Evolutionary conservation across 2,888 invertebrate genomes (phyloP), one percentile per base, ranked within the genome.

Genomic region (Iselma pallidipennis): DNA sequence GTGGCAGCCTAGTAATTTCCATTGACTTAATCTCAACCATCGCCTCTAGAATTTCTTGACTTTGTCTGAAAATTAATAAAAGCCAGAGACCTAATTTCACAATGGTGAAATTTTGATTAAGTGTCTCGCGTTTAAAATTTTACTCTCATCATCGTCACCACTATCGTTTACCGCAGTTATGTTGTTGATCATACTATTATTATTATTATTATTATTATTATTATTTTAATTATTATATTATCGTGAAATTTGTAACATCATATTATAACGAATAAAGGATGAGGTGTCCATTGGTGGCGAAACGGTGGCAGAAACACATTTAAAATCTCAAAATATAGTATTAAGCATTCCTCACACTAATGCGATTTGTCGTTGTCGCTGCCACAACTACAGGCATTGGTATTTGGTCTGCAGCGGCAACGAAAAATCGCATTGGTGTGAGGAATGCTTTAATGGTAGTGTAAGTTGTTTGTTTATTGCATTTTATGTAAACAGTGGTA

Each of bases 391-490:
- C n/a, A n/a, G n/a, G n/a, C n/a, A n/a, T n/a, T n/a, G n/a, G n/a
- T n/a, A n/a, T n/a, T n/a, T n/a, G n/a, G n/a, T n/a, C n/a, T n/a
- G n/a, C n/a, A n/a, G n/a, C n/a, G n/a, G n/a, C n/a, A n/a, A 25
- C 14, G 52, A 19, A 29, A 52, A 52, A 25, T 28, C 26, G 23
- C 12, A 52, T 28, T 25, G 23, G 19, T 28, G 19, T 52, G n/a
- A 52, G 28, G 14, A 45, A 49, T 49, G 59, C 55, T n/a, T n/a
- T n/a, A n/a, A n/a, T n/a, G n/a, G n/a, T n/a, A 29, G 29, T 29
- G 57, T 55, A 59, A 63, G 59, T 55, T 56, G 56, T 55, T 59
- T 59, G 55, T 63, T 63, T 63, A 63, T 53, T 63, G 56, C 54
- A 56, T 51, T 37, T 26, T 21, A 42, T 50, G 49, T 58, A 63